A percentile compares a stretch with the other conserved stretches of the same genome.
These are phyloP conservation scores for Syrista parreyssii DNA, from an alignment of 2,888 invertebrate species.

Conservation along the genomic window DNA sequence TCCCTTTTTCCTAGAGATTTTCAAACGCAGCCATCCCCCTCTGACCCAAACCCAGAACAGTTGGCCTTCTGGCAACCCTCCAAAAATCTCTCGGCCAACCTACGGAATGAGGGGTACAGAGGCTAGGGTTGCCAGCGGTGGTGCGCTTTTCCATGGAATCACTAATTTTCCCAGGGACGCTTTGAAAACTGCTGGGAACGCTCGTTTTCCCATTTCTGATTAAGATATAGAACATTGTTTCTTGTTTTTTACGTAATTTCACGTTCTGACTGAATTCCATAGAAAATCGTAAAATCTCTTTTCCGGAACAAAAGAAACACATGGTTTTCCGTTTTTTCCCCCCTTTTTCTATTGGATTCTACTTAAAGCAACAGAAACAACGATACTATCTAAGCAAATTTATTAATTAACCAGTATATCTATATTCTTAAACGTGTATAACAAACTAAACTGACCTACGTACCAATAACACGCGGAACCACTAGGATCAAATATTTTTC, in stretches of 20 bases:
- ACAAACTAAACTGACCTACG: background rate
- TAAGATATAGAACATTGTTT: background rate
- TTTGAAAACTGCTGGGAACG: background rate
- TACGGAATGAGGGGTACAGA: background rate
- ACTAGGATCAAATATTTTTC: background rate
- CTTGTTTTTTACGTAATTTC: background rate
- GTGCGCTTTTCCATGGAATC: background rate
- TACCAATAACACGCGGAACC: too few species aligned
- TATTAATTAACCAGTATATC: background rate
- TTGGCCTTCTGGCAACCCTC: slow-evolving; percentile 44
- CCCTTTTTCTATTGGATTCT: background rate
- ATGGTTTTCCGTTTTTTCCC: background rate
- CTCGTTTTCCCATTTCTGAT: background rate
- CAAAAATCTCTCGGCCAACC: slow-evolving; percentile 34
- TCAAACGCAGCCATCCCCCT: slow-evolving; percentile 6
- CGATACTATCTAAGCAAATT: background rate
- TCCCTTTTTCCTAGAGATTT: background rate
- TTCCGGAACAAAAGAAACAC: background rate
- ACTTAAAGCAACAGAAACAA: background rate
- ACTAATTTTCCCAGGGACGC: background rate
- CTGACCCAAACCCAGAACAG: slow-evolving; percentile 23
- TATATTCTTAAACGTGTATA: background rate
- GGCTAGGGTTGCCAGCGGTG: background rate
- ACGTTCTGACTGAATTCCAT: background rate
- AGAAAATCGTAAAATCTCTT: too few species aligned